Base-by-base conservation (phyloP, 2,113 vertebrate species). In the Aptenodytes forsteri region DNA sequence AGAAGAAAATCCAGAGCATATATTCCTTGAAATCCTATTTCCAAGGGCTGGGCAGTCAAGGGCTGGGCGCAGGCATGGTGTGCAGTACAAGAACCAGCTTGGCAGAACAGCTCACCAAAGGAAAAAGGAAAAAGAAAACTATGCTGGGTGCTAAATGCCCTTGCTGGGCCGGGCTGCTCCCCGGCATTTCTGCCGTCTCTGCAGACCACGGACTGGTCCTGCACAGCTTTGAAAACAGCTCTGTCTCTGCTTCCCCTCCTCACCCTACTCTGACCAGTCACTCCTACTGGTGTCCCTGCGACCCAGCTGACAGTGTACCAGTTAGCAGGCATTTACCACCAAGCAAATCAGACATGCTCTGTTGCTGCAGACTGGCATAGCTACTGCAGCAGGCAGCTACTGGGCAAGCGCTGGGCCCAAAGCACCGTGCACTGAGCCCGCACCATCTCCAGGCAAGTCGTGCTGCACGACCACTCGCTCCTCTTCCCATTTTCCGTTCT, bases 31-130 rank as follows among this genome's bases (percentile, higher is more conserved):
- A 81, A 78, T 59, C 4, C 0, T 14, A 3, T 16, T 58, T 54
- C 65, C 32, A 52, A 30, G 44, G 52, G 49, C 3, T 0, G 7
- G 19, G 77, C 46, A 46, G 44, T 42, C 40, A 27, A 36, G 49
- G 36, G 27, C 54, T 32, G 12, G 46, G 62, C 0, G 0, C 66
- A 59, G 50, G 50, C 58, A 32, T 0, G 13, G 38, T 47, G 13
- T 0, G 0, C 1, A 1, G 21, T 56, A 32, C 0, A 1, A 72
- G 79, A 61, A 27, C 12, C 66, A 72, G 36, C 55, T 22, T 16
- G 47, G 79, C 47, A 55, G 67, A 80, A 36, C 7, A 61, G 61
- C 22, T 40, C 54, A 64, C 20, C 58, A 10, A 30, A 70, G 40
- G 40, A 40, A 27, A 72, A 55, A 16, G 46, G 34, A 21, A 44